Evolutionary conservation across 1,140 invertebrate species (phyloP).

Genomic region (Dinothrombium tinctorium): DNA sequence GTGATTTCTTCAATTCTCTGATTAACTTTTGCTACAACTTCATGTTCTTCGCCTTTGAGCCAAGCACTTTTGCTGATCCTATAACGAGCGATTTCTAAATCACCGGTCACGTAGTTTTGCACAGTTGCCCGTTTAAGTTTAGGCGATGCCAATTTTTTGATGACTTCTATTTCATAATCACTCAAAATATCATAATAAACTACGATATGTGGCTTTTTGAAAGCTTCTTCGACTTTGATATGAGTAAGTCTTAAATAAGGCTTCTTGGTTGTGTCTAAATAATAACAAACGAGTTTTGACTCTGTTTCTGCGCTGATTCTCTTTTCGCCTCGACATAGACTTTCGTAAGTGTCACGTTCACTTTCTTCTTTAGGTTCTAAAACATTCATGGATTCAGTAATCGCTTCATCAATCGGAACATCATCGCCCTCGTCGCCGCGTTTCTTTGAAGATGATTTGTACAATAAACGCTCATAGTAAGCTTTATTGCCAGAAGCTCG

Average conservation of each 20-base stretch:
- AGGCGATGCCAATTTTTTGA: conserved; percentile 63
- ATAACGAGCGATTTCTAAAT: conserved; percentile 69
- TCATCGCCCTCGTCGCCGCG: conserved; percentile 36
- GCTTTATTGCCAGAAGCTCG: conserved; percentile 57
- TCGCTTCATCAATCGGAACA: conserved; percentile 16
- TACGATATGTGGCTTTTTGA: conserved; percentile 55
- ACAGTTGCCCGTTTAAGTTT: conserved; percentile 84
- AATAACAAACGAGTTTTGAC: conserved; percentile 7
- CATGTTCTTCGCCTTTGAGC: conserved; percentile 60
- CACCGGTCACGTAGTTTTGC: conserved; percentile 75
- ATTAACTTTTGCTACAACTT: conserved; percentile 45
- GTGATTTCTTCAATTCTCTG: conserved; percentile 20
- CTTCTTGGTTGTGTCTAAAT: conserved; percentile 10
- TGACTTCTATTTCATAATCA: conserved; percentile 63
- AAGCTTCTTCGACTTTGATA: conserved; percentile 69
- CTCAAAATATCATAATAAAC: conserved; percentile 71
- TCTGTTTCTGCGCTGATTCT: conserved; percentile 21
- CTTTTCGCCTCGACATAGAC: conserved; percentile 67
- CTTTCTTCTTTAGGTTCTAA: conserved; percentile 16
- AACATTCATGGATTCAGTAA: conserved; percentile 18
- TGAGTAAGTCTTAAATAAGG: conserved; percentile 6
- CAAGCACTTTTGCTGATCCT: conserved; percentile 93
- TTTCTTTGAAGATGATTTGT: conserved; percentile 5
- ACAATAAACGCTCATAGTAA: conserved; percentile 37
- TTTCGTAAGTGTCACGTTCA: conserved; percentile 39